phyloP scores from a whole-genome alignment of 2,888 invertebrate species.

The Caradrina kadenii region DNA sequence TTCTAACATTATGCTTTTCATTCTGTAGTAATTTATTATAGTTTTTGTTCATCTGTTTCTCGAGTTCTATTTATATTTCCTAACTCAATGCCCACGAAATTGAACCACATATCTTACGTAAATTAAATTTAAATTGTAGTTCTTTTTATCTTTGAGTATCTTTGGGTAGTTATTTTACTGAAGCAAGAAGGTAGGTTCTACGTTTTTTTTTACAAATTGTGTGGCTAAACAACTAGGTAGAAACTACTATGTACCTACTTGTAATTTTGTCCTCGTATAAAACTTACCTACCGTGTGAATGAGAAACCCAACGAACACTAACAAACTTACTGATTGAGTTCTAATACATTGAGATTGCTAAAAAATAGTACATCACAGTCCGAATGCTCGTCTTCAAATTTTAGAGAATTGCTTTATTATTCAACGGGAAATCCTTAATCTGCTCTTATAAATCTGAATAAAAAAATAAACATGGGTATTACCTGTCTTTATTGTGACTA shows the following conservation, averaged over 20 bases:
- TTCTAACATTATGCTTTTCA: slow-evolving; percentile 68
- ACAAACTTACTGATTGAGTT: neutral
- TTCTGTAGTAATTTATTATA: slow-evolving; percentile 51
- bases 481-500: neutral
- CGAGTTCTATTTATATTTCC: slow-evolving; percentile 58
- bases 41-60: slow-evolving; percentile 58
- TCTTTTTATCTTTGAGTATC: neutral
- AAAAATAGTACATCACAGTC: neutral
- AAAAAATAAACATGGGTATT: neutral
- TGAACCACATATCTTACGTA: slow-evolving; percentile 16
- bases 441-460: neutral
- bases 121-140: slow-evolving; percentile 26
- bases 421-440: neutral
- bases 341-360: neutral
- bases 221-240: neutral
- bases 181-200: slow-evolving; percentile 1
- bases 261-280: slow-evolving; percentile 27
- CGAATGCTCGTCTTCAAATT: slow-evolving; percentile 6
- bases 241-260: neutral
- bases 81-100: slow-evolving; percentile 36
- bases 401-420: neutral
- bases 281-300: neutral
- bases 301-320: slow-evolving; percentile 8
- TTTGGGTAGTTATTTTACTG: neutral
- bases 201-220: slow-evolving; percentile 24